Evolutionary conservation across 2,797 vertebrate species (phyloP).

Genomic region (Allenopithecus nigroviridis): DNA sequence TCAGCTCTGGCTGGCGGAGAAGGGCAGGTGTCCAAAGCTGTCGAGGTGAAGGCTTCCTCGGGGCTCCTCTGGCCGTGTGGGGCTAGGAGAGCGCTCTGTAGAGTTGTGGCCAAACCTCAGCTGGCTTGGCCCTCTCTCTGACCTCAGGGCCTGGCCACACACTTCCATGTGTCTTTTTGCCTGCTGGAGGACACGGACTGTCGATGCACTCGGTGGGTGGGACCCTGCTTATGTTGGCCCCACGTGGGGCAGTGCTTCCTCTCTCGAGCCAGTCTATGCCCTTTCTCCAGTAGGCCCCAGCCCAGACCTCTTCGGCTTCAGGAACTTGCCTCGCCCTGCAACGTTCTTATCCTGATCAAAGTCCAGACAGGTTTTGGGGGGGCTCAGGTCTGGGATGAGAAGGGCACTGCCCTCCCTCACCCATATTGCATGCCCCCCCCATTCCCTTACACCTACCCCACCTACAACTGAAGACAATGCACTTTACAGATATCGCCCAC

Average conservation of each 20-base stretch:
- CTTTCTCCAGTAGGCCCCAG: slow-evolving; percentile 66
- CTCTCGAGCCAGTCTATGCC: slow-evolving; percentile 57
- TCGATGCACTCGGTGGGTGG: slow-evolving; percentile 44
- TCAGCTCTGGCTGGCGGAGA: slow-evolving; percentile 56
- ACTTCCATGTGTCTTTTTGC: slow-evolving; percentile 60
- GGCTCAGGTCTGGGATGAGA: slow-evolving; percentile 76
- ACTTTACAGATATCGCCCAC: slow-evolving; percentile 74
- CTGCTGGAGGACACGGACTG: slow-evolving; percentile 51
- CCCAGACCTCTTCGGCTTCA: slow-evolving; percentile 68
- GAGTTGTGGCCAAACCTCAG: slow-evolving; percentile 58
- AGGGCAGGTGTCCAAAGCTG: slow-evolving; percentile 24
- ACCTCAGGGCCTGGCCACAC: slow-evolving; percentile 65
- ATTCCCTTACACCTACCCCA: slow-evolving; percentile 20
- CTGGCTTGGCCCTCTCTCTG: slow-evolving; percentile 53
- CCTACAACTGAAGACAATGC: slow-evolving; percentile 70
- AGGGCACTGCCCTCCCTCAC: slow-evolving; percentile 78
- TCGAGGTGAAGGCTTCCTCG: slow-evolving; percentile 41
- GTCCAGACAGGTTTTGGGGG: slow-evolving; percentile 59
- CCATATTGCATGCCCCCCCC: slow-evolving; percentile 76
- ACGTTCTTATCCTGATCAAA: slow-evolving; percentile 69
- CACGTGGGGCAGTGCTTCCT: slow-evolving; percentile 49
- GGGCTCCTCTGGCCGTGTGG: slow-evolving; percentile 21
- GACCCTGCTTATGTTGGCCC: slow-evolving; percentile 49
- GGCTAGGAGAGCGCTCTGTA: slow-evolving; percentile 54
- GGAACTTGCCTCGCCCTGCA: slow-evolving; percentile 68